phyloP scores from a whole-genome alignment of 2,888 invertebrate genomes.

The Lasioglossum leucozonium region DNA sequence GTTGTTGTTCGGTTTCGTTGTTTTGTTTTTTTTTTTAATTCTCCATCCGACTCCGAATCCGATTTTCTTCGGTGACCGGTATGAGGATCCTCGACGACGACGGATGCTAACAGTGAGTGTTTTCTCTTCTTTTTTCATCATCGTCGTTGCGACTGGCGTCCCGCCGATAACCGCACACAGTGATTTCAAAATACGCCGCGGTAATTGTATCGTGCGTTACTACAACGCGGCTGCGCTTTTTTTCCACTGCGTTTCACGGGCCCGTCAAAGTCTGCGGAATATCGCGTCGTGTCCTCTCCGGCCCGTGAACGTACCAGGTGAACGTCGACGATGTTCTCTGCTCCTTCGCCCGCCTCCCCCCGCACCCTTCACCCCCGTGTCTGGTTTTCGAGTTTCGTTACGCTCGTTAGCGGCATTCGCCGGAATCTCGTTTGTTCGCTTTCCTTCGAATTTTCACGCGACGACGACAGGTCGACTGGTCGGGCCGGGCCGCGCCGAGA shows the following conservation, averaged over 20 bases:
- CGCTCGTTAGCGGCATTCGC: not conserved
- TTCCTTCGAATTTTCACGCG: constrained; percentile 21
- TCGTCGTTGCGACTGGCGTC: constrained; percentile 2
- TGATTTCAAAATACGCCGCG: constrained; percentile 54
- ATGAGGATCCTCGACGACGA: constrained; percentile 15
- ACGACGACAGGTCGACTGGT: not conserved
- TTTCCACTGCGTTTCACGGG: constrained; percentile 38
- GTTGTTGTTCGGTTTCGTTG: not conserved
- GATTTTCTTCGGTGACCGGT: not conserved
- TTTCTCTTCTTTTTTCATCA: not conserved
- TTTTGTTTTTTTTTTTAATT: not conserved
- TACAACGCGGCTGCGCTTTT: constrained; percentile 45
- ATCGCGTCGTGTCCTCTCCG: constrained; percentile 37
- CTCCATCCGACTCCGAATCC: not conserved
- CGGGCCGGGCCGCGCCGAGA: not conserved
- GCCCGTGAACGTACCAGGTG: constrained; percentile 28
- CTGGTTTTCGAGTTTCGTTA: not conserved
- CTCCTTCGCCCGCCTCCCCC: not conserved
- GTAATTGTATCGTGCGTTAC: constrained; percentile 40
- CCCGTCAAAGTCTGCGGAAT: constrained; percentile 41
- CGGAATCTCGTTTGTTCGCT: constrained; percentile 6
- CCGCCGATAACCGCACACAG: constrained; percentile 33
- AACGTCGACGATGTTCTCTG: constrained; percentile 30
- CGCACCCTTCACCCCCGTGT: too few relatives aligned
- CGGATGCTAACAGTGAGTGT: constrained; percentile 35